phyloP scores from a whole-genome alignment of 2,888 invertebrate genomes.

The Plusia festucae region DNA sequence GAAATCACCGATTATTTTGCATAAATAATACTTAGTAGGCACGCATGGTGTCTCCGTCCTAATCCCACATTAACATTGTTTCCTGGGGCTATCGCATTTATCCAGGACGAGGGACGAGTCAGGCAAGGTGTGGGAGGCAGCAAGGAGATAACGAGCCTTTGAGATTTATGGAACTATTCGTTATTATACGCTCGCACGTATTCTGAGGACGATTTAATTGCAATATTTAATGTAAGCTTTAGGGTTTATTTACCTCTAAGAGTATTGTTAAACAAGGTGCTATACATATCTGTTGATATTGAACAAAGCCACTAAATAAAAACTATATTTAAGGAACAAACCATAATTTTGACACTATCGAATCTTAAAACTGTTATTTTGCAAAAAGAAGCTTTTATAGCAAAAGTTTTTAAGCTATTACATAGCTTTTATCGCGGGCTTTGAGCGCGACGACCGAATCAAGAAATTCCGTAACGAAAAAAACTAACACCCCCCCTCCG shows the following conservation, averaged over 20 bases:
- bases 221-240: conserved; percentile 1
- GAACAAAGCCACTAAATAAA: no score
- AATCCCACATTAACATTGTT: conserved; percentile 39
- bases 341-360: no score
- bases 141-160: conserved; percentile 58
- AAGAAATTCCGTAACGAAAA: no score
- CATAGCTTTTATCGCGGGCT: no score
- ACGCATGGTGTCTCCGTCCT: conserved; percentile 12
- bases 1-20: conserved; percentile 33
- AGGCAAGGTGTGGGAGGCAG: conserved; percentile 57
- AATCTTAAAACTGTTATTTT: no score
- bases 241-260: neutral
- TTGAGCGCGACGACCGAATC: no score
- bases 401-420: no score
- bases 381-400: no score
- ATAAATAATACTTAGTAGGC: conserved; percentile 23
- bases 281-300: no score
- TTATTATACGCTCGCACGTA: conserved; percentile 42
- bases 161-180: conserved; percentile 53
- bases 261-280: neutral
- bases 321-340: no score
- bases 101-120: conserved; percentile 33
- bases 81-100: conserved; percentile 49
- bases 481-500: no score
- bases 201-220: conserved; percentile 41